Conservation (phyloP, 2,113 vertebrate genomes). For the Corythaixoides concolor region DNA sequence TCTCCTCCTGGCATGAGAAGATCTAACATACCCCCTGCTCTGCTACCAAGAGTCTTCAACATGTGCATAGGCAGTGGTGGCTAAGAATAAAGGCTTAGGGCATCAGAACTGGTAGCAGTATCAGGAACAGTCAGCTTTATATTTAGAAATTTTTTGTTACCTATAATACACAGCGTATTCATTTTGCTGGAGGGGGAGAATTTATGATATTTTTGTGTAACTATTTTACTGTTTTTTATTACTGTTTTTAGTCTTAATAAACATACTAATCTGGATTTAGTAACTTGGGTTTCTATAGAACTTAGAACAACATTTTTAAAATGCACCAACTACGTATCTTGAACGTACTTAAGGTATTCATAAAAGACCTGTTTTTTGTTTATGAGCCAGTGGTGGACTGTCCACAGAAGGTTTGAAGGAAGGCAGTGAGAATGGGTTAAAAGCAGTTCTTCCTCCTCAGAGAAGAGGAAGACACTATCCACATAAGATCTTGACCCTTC, state of each 20-base stretch:
- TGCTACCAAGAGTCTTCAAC: constrained; percentile 9
- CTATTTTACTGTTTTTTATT: background rate
- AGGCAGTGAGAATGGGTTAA: background rate
- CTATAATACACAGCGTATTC: background rate
- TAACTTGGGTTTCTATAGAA: background rate
- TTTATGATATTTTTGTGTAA: background rate
- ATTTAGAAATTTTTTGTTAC: background rate
- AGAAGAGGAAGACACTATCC: background rate
- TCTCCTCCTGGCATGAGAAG: constrained; percentile 8
- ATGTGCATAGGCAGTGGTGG: background rate
- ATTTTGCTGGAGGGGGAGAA: background rate
- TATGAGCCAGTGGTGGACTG: background rate
- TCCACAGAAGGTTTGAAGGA: constrained; percentile 1
- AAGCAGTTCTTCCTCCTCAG: constrained; percentile 2
- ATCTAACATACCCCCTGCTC: background rate
- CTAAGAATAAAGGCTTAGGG: background rate
- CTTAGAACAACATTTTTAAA: background rate
- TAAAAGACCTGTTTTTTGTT: background rate
- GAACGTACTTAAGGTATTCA: background rate
- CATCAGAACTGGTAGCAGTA: background rate
- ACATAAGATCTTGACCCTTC: background rate
- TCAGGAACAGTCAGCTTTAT: background rate
- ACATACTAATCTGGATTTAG: background rate
- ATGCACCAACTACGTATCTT: background rate
- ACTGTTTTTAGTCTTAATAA: background rate